Conservation (phyloP, 2,113 vertebrate genomes). For the Chamaea fasciata region DNA sequence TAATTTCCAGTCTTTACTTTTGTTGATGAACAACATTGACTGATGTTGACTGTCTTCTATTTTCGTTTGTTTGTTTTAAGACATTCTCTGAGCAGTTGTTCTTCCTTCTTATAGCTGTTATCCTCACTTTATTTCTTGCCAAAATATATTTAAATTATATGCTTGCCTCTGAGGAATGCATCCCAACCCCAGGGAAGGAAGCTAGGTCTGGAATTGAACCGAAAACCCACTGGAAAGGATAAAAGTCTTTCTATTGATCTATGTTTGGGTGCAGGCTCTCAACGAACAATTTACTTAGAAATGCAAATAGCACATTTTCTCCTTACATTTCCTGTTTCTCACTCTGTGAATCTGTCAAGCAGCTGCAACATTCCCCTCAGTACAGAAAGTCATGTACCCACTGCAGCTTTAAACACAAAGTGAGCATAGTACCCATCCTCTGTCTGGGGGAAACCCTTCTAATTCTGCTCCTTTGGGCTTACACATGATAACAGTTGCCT, state of each 20-base stretch:
- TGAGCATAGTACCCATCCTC: not conserved
- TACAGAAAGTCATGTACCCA: not conserved
- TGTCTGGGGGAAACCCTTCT: not conserved
- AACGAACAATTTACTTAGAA: not conserved
- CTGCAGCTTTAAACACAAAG: not conserved
- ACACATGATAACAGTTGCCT: not conserved
- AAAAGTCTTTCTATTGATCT: not conserved
- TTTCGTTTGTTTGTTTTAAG: not conserved
- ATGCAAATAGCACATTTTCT: not conserved
- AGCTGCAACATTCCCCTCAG: not conserved
- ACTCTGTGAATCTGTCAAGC: not conserved
- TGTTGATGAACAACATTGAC: not conserved
- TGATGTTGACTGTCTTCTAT: not conserved
- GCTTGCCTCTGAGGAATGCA: not conserved
- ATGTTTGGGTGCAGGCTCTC: not conserved
- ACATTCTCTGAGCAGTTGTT: not conserved
- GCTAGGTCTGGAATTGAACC: not conserved
- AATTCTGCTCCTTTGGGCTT: not conserved
- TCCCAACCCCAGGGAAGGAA: not conserved
- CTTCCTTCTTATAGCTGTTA: not conserved
- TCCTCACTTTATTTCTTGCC: not conserved
- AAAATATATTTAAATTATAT: not conserved
- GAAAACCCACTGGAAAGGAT: not conserved
- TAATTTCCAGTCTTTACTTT: not conserved
- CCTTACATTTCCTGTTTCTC: not conserved